A percentile compares a stretch with the other conserved stretches of the same genome.
Conservation (phyloP, 2,797 vertebrate species). For the Prionace glauca region DNA sequence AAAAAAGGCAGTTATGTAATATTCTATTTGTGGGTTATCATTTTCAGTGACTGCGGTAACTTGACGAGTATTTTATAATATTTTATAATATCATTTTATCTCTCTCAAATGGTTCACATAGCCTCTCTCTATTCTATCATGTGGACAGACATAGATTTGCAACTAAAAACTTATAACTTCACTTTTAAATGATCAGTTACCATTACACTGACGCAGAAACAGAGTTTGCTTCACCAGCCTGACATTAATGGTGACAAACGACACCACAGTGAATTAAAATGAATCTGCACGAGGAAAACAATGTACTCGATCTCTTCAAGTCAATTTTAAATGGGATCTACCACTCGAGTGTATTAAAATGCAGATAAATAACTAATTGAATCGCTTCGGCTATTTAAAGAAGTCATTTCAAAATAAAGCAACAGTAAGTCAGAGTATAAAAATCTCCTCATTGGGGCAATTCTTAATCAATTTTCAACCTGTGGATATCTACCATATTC, state of each 20-base stretch:
- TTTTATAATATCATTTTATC: background rate
- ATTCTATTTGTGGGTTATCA: background rate
- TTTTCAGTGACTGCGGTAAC: background rate
- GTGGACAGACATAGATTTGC: background rate
- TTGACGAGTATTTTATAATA: background rate
- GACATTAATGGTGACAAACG: slow-evolving; percentile 36
- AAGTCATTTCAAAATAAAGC: background rate
- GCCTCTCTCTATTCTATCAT: background rate
- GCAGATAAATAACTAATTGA: background rate
- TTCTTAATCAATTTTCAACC: background rate
- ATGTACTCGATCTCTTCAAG: slow-evolving; percentile 17
- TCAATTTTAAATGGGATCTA: slow-evolving; percentile 22
- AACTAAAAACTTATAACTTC: slow-evolving; percentile 19
- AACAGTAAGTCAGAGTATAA: background rate
- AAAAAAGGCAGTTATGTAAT: background rate
- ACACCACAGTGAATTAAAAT: slow-evolving; percentile 33
- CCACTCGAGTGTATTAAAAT: slow-evolving; percentile 20
- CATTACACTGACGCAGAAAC: slow-evolving; percentile 15
- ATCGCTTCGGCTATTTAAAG: background rate
- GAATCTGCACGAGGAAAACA: slow-evolving; percentile 22
- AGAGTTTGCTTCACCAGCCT: slow-evolving; percentile 3
- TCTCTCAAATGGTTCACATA: background rate
- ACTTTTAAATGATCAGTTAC: slow-evolving; percentile 33
- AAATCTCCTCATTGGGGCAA: background rate
- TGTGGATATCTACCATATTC: too few species aligned